These are phyloP conservation scores for Carassius gibelio DNA, from an alignment of 2,113 vertebrate genomes.

Conservation along the genomic window DNA sequence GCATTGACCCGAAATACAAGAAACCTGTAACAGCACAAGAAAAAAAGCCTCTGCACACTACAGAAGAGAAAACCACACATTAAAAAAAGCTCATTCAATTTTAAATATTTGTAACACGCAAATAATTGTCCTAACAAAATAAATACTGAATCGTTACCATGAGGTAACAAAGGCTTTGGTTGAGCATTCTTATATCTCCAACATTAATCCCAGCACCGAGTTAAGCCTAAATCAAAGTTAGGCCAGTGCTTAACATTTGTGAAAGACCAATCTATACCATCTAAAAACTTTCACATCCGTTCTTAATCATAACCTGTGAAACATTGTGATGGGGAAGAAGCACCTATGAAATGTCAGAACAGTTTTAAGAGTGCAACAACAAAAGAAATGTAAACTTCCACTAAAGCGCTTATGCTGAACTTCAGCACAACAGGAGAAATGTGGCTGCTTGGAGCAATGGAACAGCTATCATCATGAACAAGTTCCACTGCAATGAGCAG, in stretches of 20 bases:
- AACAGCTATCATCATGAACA: constrained; percentile 41
- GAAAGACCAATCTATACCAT: neutral
- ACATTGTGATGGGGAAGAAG: neutral
- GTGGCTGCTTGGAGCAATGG: neutral
- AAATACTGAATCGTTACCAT: constrained; percentile 46
- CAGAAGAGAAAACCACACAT: neutral
- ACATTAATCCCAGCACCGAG: neutral
- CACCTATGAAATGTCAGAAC: constrained; percentile 13
- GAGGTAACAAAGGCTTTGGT: constrained; percentile 67
- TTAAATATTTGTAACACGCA: constrained; percentile 25
- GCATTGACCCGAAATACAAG: neutral
- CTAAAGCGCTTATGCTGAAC: neutral
- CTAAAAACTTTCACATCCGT: neutral
- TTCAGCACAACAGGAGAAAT: neutral
- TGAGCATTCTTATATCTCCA: constrained; percentile 1
- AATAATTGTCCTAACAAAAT: constrained; percentile 44
- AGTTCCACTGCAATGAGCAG: constrained; percentile 46
- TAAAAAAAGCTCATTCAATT: neutral
- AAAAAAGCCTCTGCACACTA: neutral
- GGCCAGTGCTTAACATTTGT: neutral
- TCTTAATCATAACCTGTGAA: neutral
- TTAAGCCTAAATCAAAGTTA: neutral
- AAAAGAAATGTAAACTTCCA: constrained; percentile 24
- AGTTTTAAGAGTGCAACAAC: neutral
- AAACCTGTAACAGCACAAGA: neutral